Conservation (phyloP, 2,888 invertebrate genomes). For the Lithophane socia region DNA sequence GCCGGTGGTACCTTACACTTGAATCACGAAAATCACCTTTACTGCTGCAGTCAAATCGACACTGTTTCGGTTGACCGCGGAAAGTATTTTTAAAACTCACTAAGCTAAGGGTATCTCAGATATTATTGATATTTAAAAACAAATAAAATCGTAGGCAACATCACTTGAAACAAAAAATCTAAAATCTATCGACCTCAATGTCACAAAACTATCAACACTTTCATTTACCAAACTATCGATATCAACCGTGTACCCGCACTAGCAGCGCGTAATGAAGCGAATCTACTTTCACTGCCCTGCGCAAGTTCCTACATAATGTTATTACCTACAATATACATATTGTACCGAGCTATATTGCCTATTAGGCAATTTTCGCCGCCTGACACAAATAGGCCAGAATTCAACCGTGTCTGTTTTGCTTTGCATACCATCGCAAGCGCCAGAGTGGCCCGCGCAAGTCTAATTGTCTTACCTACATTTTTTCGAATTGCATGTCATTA, state of each 20-base stretch:
- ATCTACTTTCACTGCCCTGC: conserved; percentile 70
- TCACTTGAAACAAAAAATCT: no score
- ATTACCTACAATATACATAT: conserved; percentile 55
- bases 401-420: background rate
- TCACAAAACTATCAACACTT: conserved; percentile 20
- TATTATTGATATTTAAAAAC: no score
- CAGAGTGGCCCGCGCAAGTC: background rate
- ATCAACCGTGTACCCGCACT: conserved; percentile 60
- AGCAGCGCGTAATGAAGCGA: conserved; percentile 63
- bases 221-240: conserved; percentile 24
- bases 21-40: no score
- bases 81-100: no score
- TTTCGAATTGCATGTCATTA: background rate
- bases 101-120: no score
- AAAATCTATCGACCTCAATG: background rate
- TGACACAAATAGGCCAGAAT: background rate
- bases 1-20: no score
- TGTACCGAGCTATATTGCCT: conserved; percentile 20
- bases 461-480: background rate
- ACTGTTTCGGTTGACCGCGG: no score
- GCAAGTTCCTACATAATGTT: conserved; percentile 61
- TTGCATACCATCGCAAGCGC: background rate
- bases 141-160: no score
- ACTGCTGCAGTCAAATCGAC: no score
- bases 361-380: conserved; percentile 12